These are phyloP conservation scores for Drosophila albomicans DNA, from an alignment of 1,140 invertebrate species.

Conservation along the genomic window DNA sequence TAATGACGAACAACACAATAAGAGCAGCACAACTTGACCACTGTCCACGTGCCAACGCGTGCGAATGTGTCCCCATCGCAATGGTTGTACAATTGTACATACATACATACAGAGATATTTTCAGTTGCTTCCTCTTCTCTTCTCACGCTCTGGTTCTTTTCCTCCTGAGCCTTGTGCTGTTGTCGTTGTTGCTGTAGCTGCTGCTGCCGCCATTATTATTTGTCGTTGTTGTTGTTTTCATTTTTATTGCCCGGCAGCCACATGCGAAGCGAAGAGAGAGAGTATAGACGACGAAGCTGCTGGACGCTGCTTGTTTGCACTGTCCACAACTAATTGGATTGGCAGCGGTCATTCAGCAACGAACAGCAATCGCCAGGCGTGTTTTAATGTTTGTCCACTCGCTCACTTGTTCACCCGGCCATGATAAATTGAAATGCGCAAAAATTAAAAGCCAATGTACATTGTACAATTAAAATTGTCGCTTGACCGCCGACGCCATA, in stretches of 20 bases:
- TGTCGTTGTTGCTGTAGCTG: constrained; percentile 13
- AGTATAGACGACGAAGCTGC: constrained; percentile 36
- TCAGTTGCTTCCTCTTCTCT: constrained; percentile 13
- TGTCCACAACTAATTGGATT: constrained; percentile 76
- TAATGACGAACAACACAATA: constrained; percentile 3
- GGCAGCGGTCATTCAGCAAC: constrained; percentile 48
- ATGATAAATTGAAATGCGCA: constrained; percentile 41
- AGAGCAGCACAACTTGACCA: constrained; percentile 8
- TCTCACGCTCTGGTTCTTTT: not conserved
- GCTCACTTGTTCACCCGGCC: not conserved
- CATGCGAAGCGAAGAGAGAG: constrained; percentile 28
- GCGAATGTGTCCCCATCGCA: constrained; percentile 37
- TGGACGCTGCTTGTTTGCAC: constrained; percentile 57
- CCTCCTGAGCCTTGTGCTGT: not conserved
- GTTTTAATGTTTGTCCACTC: constrained; percentile 32
- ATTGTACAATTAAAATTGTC: constrained; percentile 16
- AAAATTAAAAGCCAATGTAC: constrained; percentile 31
- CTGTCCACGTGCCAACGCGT: constrained; percentile 44
- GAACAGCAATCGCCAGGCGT: constrained; percentile 27
- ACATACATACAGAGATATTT: not conserved
- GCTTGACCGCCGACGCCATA: constrained; percentile 12
- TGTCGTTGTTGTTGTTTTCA: constrained; percentile 50
- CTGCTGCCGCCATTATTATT: constrained; percentile 25
- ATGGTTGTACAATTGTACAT: constrained; percentile 1
- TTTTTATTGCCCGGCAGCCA: constrained; percentile 68